Evolutionary conservation across 2,797 vertebrate genomes (phyloP).

Genomic region (Xyrichtys novacula): DNA sequence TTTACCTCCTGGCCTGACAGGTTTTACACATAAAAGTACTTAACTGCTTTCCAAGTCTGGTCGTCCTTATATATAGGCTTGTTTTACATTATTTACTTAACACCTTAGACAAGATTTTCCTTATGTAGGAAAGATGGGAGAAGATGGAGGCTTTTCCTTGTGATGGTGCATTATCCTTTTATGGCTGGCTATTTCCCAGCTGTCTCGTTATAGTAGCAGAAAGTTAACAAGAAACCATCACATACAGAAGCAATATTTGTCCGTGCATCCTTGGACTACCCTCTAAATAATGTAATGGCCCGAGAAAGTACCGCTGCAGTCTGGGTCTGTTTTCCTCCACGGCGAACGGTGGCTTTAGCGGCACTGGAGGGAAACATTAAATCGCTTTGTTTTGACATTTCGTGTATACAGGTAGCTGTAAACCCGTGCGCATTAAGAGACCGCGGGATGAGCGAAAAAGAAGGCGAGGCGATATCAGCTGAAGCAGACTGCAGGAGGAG

Average conservation of each 20-base stretch:
- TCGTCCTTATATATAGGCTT: not conserved
- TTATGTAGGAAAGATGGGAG: constrained; percentile 1
- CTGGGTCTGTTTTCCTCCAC: constrained; percentile 6
- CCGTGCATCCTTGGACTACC: constrained; percentile 16
- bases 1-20: no score
- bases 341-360: constrained; percentile 7
- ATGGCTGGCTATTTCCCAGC: constrained; percentile 46
- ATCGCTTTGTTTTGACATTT: constrained; percentile 13
- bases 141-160: not conserved
- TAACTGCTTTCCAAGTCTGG: no score
- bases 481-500: constrained; percentile 31
- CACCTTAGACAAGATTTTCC: not conserved
- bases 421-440: constrained; percentile 20
- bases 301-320: not conserved
- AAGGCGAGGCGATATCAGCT: constrained; percentile 26
- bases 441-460: not conserved
- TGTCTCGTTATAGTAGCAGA: constrained; percentile 32
- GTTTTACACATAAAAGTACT: not conserved
- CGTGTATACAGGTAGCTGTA: constrained; percentile 21
- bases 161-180: constrained; percentile 24
- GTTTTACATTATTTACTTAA: not conserved
- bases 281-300: constrained; percentile 21
- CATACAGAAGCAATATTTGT: constrained; percentile 19
- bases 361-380: constrained; percentile 15
- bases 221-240: constrained; percentile 31